A percentile compares a stretch with the other conserved stretches of the same genome.
These are phyloP conservation scores for Potamarius usumacintae DNA, from an alignment of 2,113 vertebrate species.

Conservation along the genomic window DNA sequence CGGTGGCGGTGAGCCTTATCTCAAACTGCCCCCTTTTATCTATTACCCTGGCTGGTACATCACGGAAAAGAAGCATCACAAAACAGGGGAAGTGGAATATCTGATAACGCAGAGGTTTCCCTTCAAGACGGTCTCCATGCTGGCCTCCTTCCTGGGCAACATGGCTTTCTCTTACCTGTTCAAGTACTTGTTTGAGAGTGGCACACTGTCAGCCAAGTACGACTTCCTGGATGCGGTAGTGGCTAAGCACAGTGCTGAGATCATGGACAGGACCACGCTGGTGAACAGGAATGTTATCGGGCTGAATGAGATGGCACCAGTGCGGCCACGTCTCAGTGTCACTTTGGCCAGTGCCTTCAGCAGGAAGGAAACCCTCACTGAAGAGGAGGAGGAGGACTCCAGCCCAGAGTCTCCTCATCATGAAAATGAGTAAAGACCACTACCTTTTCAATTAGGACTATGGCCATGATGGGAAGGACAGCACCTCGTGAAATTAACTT, in stretches of 20 bases:
- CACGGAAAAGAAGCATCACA: slow-evolving; percentile 61
- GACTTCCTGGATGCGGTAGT: slow-evolving; percentile 94
- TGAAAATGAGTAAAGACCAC: slow-evolving; percentile 74
- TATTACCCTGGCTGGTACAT: slow-evolving; percentile 85
- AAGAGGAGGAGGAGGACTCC: slow-evolving; percentile 81
- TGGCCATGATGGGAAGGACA: slow-evolving; percentile 45
- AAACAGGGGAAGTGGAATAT: slow-evolving; percentile 69
- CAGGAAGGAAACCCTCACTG: slow-evolving; percentile 88
- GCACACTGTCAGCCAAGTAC: slow-evolving; percentile 87
- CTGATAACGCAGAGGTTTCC: slow-evolving; percentile 88
- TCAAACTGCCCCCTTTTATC: slow-evolving; percentile 89
- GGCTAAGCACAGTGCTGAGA: slow-evolving; percentile 89
- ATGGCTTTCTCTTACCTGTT: slow-evolving; percentile 86
- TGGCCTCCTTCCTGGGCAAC: slow-evolving; percentile 88
- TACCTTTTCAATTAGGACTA: slow-evolving; percentile 37
- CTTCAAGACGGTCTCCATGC: slow-evolving; percentile 92
- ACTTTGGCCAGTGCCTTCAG: slow-evolving; percentile 86
- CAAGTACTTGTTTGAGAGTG: slow-evolving; percentile 97
- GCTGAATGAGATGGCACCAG: slow-evolving; percentile 87
- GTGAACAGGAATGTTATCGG: slow-evolving; percentile 92
- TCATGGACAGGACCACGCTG: slow-evolving; percentile 96
- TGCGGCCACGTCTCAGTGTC: slow-evolving; percentile 87
- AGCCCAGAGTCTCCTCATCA: slow-evolving; percentile 86
- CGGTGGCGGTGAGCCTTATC: slow-evolving; percentile 92
- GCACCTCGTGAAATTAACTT: slow-evolving; percentile 7